Conservation (phyloP, 2,888 invertebrate species). For the Digitonthophagus gazella region DNA sequence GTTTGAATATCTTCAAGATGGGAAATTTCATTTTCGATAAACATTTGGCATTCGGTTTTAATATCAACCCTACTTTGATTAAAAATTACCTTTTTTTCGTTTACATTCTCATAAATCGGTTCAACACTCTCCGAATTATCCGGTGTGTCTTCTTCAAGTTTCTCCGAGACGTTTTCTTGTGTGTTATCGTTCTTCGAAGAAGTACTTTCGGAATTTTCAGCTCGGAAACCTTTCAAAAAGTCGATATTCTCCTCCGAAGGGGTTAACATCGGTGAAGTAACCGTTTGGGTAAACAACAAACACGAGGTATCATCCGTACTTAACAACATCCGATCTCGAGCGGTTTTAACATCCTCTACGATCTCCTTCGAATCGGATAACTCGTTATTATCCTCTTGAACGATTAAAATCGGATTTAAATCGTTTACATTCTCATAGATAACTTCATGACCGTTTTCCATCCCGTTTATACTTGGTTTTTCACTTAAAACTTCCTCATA, state of each 20-base stretch:
- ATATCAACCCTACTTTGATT: slow-evolving; percentile 17
- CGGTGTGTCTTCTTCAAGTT: slow-evolving; percentile 26
- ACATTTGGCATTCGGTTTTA: slow-evolving; percentile 24
- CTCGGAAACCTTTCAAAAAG: slow-evolving; percentile 49
- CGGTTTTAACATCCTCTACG: slow-evolving; percentile 32
- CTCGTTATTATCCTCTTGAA: slow-evolving; percentile 25
- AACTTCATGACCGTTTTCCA: slow-evolving; percentile 4
- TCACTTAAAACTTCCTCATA: slow-evolving; percentile 21
- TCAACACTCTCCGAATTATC: slow-evolving; percentile 26
- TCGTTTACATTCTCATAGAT: slow-evolving; percentile 20
- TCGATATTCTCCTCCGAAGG: slow-evolving; percentile 52
- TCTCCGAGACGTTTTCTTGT: slow-evolving; percentile 23
- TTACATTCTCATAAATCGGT: slow-evolving; percentile 37
- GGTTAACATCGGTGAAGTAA: slow-evolving; percentile 51
- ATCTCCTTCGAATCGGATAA: slow-evolving; percentile 26
- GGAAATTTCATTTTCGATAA: slow-evolving; percentile 28
- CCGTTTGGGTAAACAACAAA: slow-evolving; percentile 50
- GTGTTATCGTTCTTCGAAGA: slow-evolving; percentile 24
- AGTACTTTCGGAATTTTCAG: slow-evolving; percentile 37
- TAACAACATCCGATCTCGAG: slow-evolving; percentile 49
- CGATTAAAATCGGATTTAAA: slow-evolving; percentile 31
- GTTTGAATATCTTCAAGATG: neutral
- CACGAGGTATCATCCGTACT: slow-evolving; percentile 48
- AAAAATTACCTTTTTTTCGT: slow-evolving; percentile 25
- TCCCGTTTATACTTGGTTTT: neutral